phyloP scores from a whole-genome alignment of 2,113 vertebrate species.

The Alethe castanea region DNA sequence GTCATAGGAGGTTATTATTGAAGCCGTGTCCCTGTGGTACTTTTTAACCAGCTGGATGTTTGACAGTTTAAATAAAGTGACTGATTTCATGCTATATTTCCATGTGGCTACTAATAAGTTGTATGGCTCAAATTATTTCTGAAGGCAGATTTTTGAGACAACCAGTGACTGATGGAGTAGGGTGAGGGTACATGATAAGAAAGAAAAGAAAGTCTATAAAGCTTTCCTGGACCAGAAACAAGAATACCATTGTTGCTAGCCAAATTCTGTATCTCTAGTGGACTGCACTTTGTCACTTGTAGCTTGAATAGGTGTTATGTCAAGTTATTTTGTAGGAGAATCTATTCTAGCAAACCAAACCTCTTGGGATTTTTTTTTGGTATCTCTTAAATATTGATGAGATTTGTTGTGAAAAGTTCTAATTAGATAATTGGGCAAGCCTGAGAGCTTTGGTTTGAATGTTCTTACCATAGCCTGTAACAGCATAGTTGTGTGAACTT shows the following conservation, averaged over 20 bases:
- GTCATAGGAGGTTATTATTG: not conserved
- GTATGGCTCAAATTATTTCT: not conserved
- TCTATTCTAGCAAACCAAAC: slow-evolving; percentile 6
- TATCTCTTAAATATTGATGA: slow-evolving; percentile 1
- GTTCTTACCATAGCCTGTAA: not conserved
- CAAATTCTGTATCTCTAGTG: not conserved
- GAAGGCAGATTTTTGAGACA: not conserved
- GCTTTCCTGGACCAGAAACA: not conserved
- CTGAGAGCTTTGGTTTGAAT: not conserved
- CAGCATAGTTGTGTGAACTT: not conserved
- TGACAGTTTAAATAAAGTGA: not conserved
- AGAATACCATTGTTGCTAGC: not conserved
- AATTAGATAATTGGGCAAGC: slow-evolving; percentile 1
- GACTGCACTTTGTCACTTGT: not conserved
- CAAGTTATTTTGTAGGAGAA: not conserved
- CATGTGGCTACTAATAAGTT: not conserved
- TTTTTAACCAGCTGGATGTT: not conserved
- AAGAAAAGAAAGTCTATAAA: not conserved
- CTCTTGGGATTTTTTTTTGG: not conserved
- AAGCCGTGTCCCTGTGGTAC: not conserved
- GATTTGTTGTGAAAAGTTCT: slow-evolving; percentile 16
- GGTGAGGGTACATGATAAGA: not conserved
- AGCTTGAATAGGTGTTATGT: not conserved
- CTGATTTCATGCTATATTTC: not conserved
- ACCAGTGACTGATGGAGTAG: not conserved